Evolutionary conservation across 2,888 invertebrate genomes (phyloP).

Genomic region (Amblyteles armatorius): DNA sequence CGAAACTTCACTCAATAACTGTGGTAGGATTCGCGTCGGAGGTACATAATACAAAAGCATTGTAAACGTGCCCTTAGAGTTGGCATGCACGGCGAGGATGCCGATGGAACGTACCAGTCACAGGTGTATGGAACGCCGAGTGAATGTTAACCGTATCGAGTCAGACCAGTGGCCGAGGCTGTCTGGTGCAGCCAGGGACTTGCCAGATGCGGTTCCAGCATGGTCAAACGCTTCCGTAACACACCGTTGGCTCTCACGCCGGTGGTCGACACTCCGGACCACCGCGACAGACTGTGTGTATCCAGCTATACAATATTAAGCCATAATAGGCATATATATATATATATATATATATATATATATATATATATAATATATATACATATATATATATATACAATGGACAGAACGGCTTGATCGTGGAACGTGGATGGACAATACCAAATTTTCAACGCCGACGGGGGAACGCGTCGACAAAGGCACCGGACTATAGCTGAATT

Average conservation of each 20-base stretch:
- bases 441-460: slow-evolving; percentile 11
- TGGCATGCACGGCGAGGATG: slow-evolving; percentile 19
- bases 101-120: slow-evolving; percentile 50
- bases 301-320: not conserved
- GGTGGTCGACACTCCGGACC: slow-evolving; percentile 49
- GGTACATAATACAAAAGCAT: slow-evolving; percentile 40
- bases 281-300: slow-evolving; percentile 23
- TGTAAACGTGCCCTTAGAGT: slow-evolving; percentile 48
- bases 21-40: not conserved
- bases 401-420: not conserved
- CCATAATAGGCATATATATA: not conserved
- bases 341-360: not conserved
- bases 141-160: slow-evolving; percentile 65
- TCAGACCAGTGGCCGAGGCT: slow-evolving; percentile 57
- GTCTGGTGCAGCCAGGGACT: slow-evolving; percentile 66
- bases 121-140: slow-evolving; percentile 62
- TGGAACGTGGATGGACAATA: slow-evolving; percentile 17
- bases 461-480: not conserved
- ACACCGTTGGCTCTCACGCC: slow-evolving; percentile 63
- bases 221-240: slow-evolving; percentile 68
- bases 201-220: slow-evolving; percentile 67
- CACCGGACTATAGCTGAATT: not conserved
- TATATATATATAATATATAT: not conserved
- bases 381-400: not conserved
- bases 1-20: slow-evolving; percentile 40